phyloP scores from a whole-genome alignment of 2,797 vertebrate species.

The Squalus acanthias region DNA sequence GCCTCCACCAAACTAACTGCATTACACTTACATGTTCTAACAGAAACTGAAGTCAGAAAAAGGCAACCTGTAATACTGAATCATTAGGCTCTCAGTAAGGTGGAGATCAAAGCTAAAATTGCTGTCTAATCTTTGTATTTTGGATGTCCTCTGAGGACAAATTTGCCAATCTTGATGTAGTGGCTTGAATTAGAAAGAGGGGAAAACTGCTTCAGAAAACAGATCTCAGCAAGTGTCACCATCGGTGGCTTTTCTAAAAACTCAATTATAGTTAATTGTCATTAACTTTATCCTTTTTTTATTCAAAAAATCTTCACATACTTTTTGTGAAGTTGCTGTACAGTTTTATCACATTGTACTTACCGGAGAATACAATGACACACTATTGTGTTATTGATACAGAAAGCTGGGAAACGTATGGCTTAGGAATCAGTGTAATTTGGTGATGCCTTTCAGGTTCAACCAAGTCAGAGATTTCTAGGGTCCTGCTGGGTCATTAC shows the following conservation, averaged over 20 bases:
- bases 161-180: not conserved
- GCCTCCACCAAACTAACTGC: not conserved
- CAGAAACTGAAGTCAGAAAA: not conserved
- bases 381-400: not conserved
- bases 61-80: not conserved
- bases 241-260: not conserved
- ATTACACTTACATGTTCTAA: not conserved
- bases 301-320: not conserved
- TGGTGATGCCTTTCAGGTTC: not conserved
- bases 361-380: not conserved
- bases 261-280: not conserved
- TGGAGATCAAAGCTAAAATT: not conserved
- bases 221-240: not conserved
- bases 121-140: not conserved
- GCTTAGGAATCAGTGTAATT: not conserved
- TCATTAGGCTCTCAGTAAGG: not conserved
- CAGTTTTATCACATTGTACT: not conserved
- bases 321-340: not conserved
- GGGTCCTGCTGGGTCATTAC: not conserved
- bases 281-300: not conserved
- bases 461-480: not conserved
- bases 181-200: not conserved
- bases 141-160: not conserved
- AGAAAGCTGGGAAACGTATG: not conserved
- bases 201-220: not conserved